These are phyloP conservation scores for Rhombomys opimus DNA, from an alignment of 2,113 vertebrate genomes.

Conservation along the genomic window DNA sequence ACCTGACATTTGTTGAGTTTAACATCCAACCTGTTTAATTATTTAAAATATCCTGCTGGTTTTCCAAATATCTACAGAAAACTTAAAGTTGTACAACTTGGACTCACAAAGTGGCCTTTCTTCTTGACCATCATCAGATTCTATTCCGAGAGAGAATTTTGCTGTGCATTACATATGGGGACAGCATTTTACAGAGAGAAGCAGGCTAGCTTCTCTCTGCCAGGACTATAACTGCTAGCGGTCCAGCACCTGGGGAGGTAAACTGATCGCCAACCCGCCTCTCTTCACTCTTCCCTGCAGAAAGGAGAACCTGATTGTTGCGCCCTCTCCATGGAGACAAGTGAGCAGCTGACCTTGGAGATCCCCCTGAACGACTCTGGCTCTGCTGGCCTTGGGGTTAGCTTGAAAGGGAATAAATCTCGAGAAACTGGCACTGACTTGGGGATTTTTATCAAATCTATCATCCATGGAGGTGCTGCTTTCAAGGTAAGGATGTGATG, in stretches of 20 bases:
- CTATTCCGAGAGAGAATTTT: not conserved
- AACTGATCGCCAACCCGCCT: constrained; percentile 20
- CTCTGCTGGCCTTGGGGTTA: constrained; percentile 96
- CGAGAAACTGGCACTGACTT: constrained; percentile 95
- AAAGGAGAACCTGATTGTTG: constrained; percentile 88
- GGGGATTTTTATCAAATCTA: constrained; percentile 98
- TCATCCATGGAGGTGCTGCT: constrained; percentile 97
- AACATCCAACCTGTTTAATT: not conserved
- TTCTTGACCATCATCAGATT: not conserved
- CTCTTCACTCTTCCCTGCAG: constrained; percentile 77
- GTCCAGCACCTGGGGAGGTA: not conserved
- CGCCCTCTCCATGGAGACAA: constrained; percentile 88
- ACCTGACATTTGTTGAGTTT: not conserved
- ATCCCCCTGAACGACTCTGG: constrained; percentile 96
- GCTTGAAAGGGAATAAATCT: constrained; percentile 98
- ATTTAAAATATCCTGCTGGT: not conserved
- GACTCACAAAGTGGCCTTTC: not conserved
- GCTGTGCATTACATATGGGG: too few species aligned
- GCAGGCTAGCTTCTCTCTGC: not conserved
- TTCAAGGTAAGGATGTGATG: constrained; percentile 91
- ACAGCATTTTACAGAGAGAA: not conserved
- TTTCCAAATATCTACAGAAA: not conserved
- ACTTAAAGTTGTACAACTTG: not conserved
- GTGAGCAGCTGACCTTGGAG: constrained; percentile 96
- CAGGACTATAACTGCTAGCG: not conserved